Conservation (phyloP, 2,888 invertebrate species). For the Lamproptera curius region DNA sequence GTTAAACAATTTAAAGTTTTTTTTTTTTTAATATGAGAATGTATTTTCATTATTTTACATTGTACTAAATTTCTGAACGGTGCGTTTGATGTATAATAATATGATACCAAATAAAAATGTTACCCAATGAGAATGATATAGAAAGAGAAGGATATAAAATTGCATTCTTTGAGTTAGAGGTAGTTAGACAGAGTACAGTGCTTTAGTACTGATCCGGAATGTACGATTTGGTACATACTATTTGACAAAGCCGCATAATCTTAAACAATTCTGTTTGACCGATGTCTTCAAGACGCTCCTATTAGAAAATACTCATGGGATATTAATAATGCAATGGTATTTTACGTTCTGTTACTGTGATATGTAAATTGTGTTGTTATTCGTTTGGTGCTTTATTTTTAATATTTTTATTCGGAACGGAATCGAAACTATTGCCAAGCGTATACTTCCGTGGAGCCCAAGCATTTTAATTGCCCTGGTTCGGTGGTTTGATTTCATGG, state of each 20-base stretch:
- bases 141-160: constrained; percentile 26
- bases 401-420: constrained; percentile 21
- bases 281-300: constrained; percentile 54
- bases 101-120: constrained; percentile 8
- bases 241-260: constrained; percentile 26
- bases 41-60: too few relatives aligned
- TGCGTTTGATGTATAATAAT: background rate
- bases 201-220: too few relatives aligned
- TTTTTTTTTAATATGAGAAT: too few relatives aligned
- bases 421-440: constrained; percentile 19
- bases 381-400: constrained; percentile 35
- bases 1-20: too few relatives aligned
- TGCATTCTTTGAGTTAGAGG: too few relatives aligned
- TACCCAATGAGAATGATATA: background rate
- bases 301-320: constrained; percentile 44
- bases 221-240: too few relatives aligned
- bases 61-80: constrained; percentile 16
- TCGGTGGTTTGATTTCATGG: constrained; percentile 48
- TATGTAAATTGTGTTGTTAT: constrained; percentile 21
- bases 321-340: constrained; percentile 55
- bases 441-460: constrained; percentile 48
- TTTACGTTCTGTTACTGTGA: constrained; percentile 28
- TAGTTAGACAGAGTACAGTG: too few relatives aligned
- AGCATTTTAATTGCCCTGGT: constrained; percentile 65
- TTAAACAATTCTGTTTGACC: constrained; percentile 51